Evolutionary conservation across 2,888 invertebrate genomes (phyloP).

Genomic region (Drosophila phalerata): DNA sequence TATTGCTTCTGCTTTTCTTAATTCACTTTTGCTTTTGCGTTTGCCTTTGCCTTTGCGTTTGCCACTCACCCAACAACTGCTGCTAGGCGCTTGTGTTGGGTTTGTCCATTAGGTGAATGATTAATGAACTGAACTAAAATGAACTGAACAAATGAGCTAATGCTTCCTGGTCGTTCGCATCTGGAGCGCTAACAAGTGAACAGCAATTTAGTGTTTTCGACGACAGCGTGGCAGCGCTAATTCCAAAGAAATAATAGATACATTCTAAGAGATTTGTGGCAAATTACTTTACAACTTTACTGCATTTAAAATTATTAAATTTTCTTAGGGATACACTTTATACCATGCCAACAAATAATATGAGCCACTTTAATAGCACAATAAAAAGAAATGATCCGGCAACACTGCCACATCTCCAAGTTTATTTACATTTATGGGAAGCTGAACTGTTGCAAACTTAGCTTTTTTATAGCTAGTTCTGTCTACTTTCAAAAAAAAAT

Average conservation of each 20-base stretch:
- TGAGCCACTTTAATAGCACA: background rate
- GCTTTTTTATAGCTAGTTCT: no score
- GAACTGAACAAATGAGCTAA: constrained; percentile 24
- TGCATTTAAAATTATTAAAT: no score
- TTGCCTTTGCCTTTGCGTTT: constrained; percentile 55
- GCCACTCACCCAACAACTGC: constrained; percentile 64
- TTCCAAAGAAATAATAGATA: no score
- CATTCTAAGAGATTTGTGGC: no score
- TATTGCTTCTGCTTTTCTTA: constrained; percentile 41
- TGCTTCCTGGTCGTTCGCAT: constrained; percentile 25
- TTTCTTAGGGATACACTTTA: no score
- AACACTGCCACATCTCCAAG: background rate
- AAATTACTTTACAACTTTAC: no score
- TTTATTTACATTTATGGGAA: background rate
- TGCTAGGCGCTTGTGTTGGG: constrained; percentile 55
- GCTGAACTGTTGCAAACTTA: no score
- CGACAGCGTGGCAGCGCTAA: constrained; percentile 28
- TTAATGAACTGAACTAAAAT: constrained; percentile 36
- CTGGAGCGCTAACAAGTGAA: constrained; percentile 8
- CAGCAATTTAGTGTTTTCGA: background rate
- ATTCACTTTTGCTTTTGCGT: constrained; percentile 62
- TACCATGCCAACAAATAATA: background rate
- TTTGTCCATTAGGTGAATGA: constrained; percentile 46
- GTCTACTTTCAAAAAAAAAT: no score
- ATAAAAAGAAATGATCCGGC: no score